Conservation (phyloP, 2,797 vertebrate genomes). For the Gymnodraco acuticeps region DNA sequence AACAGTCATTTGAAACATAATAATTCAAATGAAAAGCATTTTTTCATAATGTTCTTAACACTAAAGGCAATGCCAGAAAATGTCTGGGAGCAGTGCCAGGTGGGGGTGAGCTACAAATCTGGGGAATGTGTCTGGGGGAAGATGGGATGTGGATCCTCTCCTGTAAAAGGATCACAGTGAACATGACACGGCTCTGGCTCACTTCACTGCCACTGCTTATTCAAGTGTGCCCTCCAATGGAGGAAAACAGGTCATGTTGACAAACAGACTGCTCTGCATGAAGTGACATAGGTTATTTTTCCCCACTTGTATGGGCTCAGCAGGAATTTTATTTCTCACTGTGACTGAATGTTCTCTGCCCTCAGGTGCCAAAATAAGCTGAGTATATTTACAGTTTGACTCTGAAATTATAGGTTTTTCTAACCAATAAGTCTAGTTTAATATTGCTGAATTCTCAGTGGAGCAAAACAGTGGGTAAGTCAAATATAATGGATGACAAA, state of each 20-base stretch:
- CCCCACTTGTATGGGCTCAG: constrained; percentile 8
- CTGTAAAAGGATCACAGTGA: constrained; percentile 45
- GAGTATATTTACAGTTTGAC: constrained; percentile 24
- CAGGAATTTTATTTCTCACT: constrained; percentile 19
- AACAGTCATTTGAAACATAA: constrained; percentile 59
- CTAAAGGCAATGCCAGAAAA: constrained; percentile 49
- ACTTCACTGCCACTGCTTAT: constrained; percentile 57
- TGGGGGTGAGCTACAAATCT: constrained; percentile 62
- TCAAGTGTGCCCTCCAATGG: constrained; percentile 79
- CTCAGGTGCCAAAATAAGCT: constrained; percentile 18
- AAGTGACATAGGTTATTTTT: constrained; percentile 21
- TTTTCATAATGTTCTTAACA: constrained; percentile 60
- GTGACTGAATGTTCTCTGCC: constrained; percentile 18
- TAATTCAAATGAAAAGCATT: constrained; percentile 49
- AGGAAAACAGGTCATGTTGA: constrained; percentile 63
- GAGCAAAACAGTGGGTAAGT: constrained; percentile 7
- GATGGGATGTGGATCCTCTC: constrained; percentile 39
- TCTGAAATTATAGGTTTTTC: constrained; percentile 3
- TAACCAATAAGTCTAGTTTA: constrained; percentile 11
- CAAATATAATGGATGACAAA: constrained; percentile 14
- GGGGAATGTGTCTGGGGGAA: constrained; percentile 35
- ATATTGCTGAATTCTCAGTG: constrained; percentile 7
- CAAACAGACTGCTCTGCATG: constrained; percentile 40
- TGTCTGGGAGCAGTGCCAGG: constrained; percentile 63
- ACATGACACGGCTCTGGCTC: constrained; percentile 38